These are phyloP conservation scores for Enteromius viviparus DNA, from an alignment of 2,797 vertebrate species.

Conservation along the genomic window DNA sequence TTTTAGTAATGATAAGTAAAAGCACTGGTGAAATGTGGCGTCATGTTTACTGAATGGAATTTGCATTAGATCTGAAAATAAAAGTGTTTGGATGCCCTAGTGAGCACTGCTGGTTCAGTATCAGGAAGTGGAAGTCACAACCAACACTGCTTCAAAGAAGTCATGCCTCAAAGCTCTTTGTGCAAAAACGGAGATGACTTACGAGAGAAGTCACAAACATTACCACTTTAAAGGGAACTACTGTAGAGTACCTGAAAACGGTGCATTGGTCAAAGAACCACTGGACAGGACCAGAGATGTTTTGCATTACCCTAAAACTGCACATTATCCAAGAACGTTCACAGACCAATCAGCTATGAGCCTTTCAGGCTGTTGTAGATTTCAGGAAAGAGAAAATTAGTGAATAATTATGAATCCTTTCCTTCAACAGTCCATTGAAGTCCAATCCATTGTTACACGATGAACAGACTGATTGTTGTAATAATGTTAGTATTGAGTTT, in stretches of 20 bases:
- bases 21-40: background rate
- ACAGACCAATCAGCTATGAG: background rate
- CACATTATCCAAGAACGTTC: background rate
- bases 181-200: background rate
- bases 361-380: background rate
- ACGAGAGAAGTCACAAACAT: background rate
- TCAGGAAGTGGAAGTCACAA: conserved; percentile 15
- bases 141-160: conserved; percentile 14
- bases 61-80: background rate
- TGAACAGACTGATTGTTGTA: background rate
- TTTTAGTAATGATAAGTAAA: background rate
- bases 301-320: background rate
- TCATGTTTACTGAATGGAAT: background rate
- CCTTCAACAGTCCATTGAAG: background rate
- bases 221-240: background rate
- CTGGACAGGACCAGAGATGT: background rate
- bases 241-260: background rate
- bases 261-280: background rate
- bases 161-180: background rate
- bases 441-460: background rate
- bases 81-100: background rate
- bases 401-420: background rate
- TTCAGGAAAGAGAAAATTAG: background rate
- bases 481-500: background rate
- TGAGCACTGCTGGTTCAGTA: background rate